A percentile compares a stretch with the other conserved stretches of the same genome.
These are phyloP conservation scores for Hyposoter didymator DNA, from an alignment of 2,888 invertebrate genomes.

Conservation along the genomic window DNA sequence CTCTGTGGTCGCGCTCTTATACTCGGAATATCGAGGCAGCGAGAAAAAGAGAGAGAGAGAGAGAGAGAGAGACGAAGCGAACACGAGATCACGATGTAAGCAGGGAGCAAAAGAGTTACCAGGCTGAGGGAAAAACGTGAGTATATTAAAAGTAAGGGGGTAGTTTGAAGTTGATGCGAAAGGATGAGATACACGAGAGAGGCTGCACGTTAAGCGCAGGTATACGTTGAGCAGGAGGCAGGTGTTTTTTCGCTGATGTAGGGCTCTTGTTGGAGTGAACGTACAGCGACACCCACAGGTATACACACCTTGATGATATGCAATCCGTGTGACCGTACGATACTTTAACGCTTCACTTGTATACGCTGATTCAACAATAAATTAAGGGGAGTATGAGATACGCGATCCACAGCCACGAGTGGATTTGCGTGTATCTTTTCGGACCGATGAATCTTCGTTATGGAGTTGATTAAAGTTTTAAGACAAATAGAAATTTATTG, in stretches of 20 bases:
- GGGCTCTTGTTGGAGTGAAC: slow-evolving; percentile 32
- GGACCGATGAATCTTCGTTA: background rate
- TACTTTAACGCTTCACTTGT: slow-evolving; percentile 31
- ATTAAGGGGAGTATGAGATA: slow-evolving; percentile 16
- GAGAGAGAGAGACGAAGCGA: slow-evolving; percentile 29
- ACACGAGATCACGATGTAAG: background rate
- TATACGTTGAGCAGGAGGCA: slow-evolving; percentile 24
- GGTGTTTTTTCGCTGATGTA: slow-evolving; percentile 54
- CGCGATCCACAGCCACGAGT: slow-evolving; percentile 15
- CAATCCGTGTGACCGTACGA: slow-evolving; percentile 16
- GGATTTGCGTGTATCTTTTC: background rate
- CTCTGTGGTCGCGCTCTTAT: slow-evolving; percentile 60
- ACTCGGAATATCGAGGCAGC: slow-evolving; percentile 56
- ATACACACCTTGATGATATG: background rate
- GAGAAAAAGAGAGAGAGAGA: slow-evolving; percentile 9
- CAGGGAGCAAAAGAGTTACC: background rate
- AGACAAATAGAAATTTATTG: background rate
- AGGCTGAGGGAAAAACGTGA: slow-evolving; percentile 54
- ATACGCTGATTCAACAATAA: slow-evolving; percentile 50
- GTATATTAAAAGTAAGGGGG: slow-evolving; percentile 26
- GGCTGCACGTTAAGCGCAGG: slow-evolving; percentile 16
- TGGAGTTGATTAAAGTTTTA: background rate
- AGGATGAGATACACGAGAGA: slow-evolving; percentile 30
- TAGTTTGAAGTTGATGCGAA: slow-evolving; percentile 30
- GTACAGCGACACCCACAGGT: background rate